These are phyloP conservation scores for Nemotelus nigrinus DNA, from an alignment of 2,888 invertebrate species.

Conservation along the genomic window DNA sequence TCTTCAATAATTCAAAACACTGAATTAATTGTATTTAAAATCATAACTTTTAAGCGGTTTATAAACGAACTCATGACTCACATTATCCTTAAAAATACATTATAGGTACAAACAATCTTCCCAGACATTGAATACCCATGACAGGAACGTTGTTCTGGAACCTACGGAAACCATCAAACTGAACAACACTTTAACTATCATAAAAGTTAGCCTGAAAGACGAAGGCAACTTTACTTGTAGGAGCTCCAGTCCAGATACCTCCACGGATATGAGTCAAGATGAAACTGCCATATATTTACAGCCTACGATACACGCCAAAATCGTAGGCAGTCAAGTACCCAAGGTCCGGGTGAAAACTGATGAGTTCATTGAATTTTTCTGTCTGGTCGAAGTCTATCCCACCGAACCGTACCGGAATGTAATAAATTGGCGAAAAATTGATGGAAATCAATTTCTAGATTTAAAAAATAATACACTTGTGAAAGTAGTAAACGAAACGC, in stretches of 20 bases:
- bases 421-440: constrained; percentile 70
- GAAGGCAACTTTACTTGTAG: constrained; percentile 72
- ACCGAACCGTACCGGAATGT: constrained; percentile 61
- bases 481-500: constrained; percentile 68
- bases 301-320: constrained; percentile 65
- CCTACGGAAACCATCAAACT: constrained; percentile 22
- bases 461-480: constrained; percentile 62
- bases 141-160: constrained; percentile 45
- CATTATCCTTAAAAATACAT: constrained; percentile 4
- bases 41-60: too few species aligned
- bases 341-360: constrained; percentile 68
- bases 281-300: constrained; percentile 62
- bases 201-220: constrained; percentile 68
- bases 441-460: constrained; percentile 59
- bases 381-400: constrained; percentile 71
- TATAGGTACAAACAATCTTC: constrained; percentile 52
- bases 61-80: too few species aligned
- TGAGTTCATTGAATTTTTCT: constrained; percentile 67
- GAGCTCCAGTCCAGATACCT: constrained; percentile 59
- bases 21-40: too few species aligned
- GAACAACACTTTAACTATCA: constrained; percentile 64
- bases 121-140: constrained; percentile 37
- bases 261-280: constrained; percentile 59
- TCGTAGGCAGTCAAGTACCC: constrained; percentile 63
- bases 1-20: too few species aligned